Evolutionary conservation across 2,797 vertebrate species (phyloP).

Genomic region (Darevskia nairensis): DNA sequence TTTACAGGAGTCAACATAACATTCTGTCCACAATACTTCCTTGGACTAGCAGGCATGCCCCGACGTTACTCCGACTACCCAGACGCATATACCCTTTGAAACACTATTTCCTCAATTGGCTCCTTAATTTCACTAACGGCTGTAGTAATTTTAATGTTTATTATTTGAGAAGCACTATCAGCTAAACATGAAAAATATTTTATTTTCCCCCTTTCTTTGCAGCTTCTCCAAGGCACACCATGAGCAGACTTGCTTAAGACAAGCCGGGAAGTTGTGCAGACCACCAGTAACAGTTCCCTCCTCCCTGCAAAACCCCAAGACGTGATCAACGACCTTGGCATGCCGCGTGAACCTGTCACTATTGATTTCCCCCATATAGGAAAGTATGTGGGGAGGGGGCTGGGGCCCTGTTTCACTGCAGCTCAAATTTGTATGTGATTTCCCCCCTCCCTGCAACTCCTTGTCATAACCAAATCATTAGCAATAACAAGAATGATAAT

Average conservation of each 20-base stretch:
- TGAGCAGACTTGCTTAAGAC: conserved; percentile 20
- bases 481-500: not conserved
- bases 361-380: not conserved
- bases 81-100: conserved; percentile 16
- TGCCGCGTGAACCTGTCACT: not conserved
- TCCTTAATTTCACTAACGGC: conserved; percentile 40
- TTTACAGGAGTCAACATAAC: accelerated
- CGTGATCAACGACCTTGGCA: not conserved
- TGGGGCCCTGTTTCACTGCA: not conserved
- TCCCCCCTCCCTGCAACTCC: not conserved
- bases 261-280: not conserved
- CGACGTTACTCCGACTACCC: not conserved
- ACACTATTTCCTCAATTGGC: conserved; percentile 35
- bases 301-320: too few relatives aligned
- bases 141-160: conserved; percentile 57
- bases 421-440: not conserved
- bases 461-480: not conserved
- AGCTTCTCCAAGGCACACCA: conserved; percentile 28
- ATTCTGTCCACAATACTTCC: not conserved
- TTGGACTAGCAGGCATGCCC: accelerated
- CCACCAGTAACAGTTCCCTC: too few relatives aligned
- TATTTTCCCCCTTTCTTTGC: not conserved
- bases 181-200: conserved; percentile 38
- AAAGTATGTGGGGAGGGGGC: not conserved
- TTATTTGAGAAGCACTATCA: conserved; percentile 63